A percentile compares a stretch with the other conserved stretches of the same genome.
phyloP scores from a whole-genome alignment of 2,113 vertebrate species.

The Notarius lentiginosus region DNA sequence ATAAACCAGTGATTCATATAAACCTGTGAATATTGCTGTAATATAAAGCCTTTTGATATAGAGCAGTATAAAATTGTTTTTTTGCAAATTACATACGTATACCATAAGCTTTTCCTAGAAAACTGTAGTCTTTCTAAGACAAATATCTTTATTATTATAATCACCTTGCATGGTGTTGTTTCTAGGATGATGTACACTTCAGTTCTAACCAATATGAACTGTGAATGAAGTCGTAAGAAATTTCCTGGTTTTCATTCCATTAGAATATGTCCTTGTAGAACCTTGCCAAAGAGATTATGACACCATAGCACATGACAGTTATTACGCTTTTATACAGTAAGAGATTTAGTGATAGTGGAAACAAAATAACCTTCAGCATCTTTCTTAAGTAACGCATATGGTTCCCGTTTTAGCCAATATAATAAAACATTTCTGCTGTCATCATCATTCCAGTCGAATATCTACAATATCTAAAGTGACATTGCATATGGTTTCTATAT shows the following conservation, averaged over 20 bases:
- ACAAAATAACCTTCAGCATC: neutral
- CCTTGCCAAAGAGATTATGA: neutral
- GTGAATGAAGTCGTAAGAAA: neutral
- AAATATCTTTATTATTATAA: neutral
- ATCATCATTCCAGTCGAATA: neutral
- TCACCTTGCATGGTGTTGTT: neutral
- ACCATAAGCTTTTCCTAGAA: neutral
- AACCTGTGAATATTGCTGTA: neutral
- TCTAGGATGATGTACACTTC: neutral
- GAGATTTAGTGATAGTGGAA: constrained; percentile 13
- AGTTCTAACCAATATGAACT: neutral
- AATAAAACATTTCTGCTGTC: neutral
- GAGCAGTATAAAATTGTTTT: neutral
- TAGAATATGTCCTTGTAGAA: neutral
- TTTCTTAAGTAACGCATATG: neutral
- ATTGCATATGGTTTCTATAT: neutral
- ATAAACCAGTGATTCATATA: neutral
- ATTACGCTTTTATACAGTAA: neutral
- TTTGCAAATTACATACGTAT: neutral
- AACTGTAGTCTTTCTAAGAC: neutral
- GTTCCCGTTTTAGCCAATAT: neutral
- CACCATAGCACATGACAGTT: neutral
- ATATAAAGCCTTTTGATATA: neutral
- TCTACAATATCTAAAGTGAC: neutral
- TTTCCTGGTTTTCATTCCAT: neutral